phyloP scores from a whole-genome alignment of 2,888 invertebrate species.

The Noctua fimbriata region DNA sequence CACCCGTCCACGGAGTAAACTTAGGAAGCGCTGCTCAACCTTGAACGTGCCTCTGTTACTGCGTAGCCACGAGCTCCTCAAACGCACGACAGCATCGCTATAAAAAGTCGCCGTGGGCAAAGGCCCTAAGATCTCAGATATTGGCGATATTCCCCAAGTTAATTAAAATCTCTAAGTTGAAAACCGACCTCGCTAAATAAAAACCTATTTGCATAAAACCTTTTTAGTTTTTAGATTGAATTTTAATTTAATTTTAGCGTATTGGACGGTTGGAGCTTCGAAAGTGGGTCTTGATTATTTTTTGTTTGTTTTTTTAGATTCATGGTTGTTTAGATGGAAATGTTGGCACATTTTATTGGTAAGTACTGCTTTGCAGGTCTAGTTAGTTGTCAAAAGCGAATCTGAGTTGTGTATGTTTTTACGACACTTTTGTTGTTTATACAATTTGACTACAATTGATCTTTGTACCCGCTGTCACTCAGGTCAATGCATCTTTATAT shows the following conservation, averaged over 20 bases:
- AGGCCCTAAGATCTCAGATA: constrained; percentile 19
- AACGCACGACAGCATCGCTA: background rate
- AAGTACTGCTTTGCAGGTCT: background rate
- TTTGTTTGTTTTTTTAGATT: background rate
- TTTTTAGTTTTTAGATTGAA: constrained; percentile 35
- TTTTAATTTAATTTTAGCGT: constrained; percentile 36
- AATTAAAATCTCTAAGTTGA: constrained; percentile 58
- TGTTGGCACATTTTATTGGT: background rate
- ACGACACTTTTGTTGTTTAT: background rate
- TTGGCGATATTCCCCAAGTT: constrained; percentile 43
- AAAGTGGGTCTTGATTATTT: constrained; percentile 9
- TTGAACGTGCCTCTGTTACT: background rate
- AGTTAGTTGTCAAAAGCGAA: background rate
- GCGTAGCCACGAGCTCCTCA: background rate
- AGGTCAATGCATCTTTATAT: constrained; percentile 16
- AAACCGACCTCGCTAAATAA: constrained; percentile 46
- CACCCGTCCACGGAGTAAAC: background rate
- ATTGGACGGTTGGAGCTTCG: constrained; percentile 18
- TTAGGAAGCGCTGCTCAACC: background rate
- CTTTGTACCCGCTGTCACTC: background rate
- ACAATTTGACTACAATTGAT: background rate
- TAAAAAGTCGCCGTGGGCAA: background rate
- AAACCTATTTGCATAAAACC: constrained; percentile 53
- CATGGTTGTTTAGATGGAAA: background rate
- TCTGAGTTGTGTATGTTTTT: background rate